These are phyloP conservation scores for Rhincodon typus DNA, from an alignment of 2,797 vertebrate species.

Conservation along the genomic window DNA sequence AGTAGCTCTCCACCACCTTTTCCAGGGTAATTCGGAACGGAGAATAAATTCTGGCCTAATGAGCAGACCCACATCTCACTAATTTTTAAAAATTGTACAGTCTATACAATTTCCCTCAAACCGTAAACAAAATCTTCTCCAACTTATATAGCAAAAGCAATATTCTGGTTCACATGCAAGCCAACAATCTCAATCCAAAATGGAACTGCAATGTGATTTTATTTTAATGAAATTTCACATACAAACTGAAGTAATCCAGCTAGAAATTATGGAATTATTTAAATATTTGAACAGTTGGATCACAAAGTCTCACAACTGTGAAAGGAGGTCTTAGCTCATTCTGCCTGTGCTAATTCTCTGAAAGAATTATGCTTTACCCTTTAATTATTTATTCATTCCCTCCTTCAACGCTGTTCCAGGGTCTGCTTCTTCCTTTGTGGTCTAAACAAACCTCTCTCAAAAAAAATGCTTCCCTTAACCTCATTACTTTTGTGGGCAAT, in stretches of 20 bases:
- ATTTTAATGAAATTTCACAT: not conserved
- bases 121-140: too few species aligned
- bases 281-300: not conserved
- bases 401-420: not conserved
- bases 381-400: not conserved
- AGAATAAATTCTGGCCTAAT: too few species aligned
- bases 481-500: not conserved
- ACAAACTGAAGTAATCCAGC: not conserved
- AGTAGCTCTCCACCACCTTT: too few species aligned
- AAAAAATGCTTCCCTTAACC: not conserved
- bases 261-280: not conserved
- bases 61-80: too few species aligned
- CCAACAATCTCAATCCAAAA: not conserved
- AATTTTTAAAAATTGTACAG: not conserved
- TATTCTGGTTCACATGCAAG: not conserved
- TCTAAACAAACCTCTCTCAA: not conserved
- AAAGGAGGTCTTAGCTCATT: not conserved
- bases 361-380: not conserved
- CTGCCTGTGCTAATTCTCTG: not conserved
- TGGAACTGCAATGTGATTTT: not conserved
- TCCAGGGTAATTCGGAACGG: too few species aligned
- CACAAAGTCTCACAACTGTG: not conserved
- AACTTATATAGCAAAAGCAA: not conserved
- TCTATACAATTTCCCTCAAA: not conserved
- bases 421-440: not conserved